Base-by-base conservation (phyloP, 2,797 vertebrate genomes). In the Falco rusticolus region DNA sequence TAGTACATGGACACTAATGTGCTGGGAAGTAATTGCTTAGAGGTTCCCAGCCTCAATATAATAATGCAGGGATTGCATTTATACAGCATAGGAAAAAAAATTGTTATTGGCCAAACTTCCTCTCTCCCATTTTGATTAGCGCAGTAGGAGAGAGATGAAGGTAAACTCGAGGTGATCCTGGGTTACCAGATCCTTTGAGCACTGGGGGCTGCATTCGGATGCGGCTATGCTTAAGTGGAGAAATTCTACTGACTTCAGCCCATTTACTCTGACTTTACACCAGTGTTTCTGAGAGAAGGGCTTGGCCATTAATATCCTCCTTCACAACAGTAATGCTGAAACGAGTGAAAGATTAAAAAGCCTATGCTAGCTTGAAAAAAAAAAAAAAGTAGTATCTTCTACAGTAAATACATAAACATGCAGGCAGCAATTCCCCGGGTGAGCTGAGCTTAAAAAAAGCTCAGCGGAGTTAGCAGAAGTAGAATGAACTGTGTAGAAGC, bases 21-120 rank as follows among this genome's bases (percentile, higher is more conserved):
- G 94, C 93, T 93, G 89, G 70, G 74, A 96, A 96, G 91, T 97
- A 97, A 98, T 97, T 98, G 97, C 97, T 97, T 76, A 91, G 97
- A 96, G 97, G 97, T 97, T 95, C 92, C 84, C 90, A 89, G 96
- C 92, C 95, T 93, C 96, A 90, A 90, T 92, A 95, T 94, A 96
- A 96, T 96, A 97, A 97, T 96, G 94, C 96, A 84, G 65, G 91
- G 64, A 94, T 84, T 96, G 97, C 96, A 97, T 95, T 97, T 97
- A 88, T 72, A 90, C 89, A 87, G 89, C 47, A 13, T 25, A 47
- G 64, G 68, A 50, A 39, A 75, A 84, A 47, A 80, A 89, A 85
- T 68, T 48, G 85, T 60, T 88, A 51, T 84, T 86, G 90, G 87
- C 86, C 61, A 76, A 90, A 89, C 84, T 87, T 94, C 61, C 57